These are phyloP conservation scores for Drosophila barbarae DNA, from an alignment of 2,888 invertebrate genomes.

Conservation along the genomic window DNA sequence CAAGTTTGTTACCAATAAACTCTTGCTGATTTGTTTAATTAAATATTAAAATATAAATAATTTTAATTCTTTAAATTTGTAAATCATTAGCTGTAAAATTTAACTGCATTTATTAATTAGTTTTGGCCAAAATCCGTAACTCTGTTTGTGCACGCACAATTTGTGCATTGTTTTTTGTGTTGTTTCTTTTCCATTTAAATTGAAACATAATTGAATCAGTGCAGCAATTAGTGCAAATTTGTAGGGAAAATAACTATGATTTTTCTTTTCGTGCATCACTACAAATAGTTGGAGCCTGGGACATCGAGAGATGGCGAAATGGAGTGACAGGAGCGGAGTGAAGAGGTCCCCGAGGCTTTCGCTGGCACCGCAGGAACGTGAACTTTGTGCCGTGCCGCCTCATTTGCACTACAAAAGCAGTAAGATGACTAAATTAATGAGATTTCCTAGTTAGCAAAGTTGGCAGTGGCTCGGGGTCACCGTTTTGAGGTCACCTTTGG, in stretches of 20 bases:
- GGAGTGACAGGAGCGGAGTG: slow-evolving; percentile 14
- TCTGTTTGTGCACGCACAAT: neutral
- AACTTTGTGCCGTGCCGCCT: slow-evolving; percentile 41
- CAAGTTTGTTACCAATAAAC: too few relatives aligned
- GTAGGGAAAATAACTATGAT: too few relatives aligned
- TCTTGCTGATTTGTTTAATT: neutral
- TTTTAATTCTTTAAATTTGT: neutral
- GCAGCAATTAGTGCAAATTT: neutral
- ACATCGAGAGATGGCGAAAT: neutral
- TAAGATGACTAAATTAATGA: slow-evolving; percentile 60
- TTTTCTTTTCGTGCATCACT: slow-evolving; percentile 2
- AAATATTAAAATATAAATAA: neutral
- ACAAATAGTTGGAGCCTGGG: slow-evolving; percentile 7
- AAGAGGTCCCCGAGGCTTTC: slow-evolving; percentile 24
- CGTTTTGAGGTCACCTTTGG: slow-evolving; percentile 30
- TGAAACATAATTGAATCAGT: neutral
- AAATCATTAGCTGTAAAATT: neutral
- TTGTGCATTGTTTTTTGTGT: neutral
- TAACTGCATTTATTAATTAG: neutral
- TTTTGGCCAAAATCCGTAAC: neutral
- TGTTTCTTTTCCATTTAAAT: too few relatives aligned
- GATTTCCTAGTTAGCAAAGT: slow-evolving; percentile 46
- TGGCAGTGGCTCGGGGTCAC: slow-evolving; percentile 27
- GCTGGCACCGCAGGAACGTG: slow-evolving; percentile 35
- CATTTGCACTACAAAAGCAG: slow-evolving; percentile 39